phyloP scores from a whole-genome alignment of 2,797 vertebrate species.

The Paedocypris micromegethes region DNA sequence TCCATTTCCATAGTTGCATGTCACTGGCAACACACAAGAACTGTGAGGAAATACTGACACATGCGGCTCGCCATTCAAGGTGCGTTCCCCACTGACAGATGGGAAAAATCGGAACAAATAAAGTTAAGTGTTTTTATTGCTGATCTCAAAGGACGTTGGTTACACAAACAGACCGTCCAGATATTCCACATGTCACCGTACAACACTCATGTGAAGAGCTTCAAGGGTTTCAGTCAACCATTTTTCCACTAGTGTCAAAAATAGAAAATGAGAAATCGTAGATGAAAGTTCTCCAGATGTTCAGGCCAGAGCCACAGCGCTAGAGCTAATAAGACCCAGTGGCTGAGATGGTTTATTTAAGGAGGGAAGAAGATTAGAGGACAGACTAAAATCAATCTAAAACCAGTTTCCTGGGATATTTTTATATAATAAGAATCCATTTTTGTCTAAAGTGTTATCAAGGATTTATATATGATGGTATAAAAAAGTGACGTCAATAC shows the following conservation, averaged over 20 bases:
- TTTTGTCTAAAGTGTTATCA: not conserved
- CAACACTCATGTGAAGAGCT: conserved; percentile 1
- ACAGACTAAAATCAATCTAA: conserved; percentile 17
- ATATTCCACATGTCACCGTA: conserved; percentile 9
- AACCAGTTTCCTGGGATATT: conserved; percentile 7
- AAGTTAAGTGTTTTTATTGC: not conserved
- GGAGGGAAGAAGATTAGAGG: conserved; percentile 25
- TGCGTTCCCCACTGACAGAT: conserved; percentile 4
- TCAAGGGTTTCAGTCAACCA: conserved; percentile 6
- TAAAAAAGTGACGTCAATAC: too few relatives aligned
- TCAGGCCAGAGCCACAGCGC: conserved; percentile 21
- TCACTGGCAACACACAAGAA: conserved; percentile 74
- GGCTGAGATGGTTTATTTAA: conserved; percentile 29
- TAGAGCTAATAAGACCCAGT: conserved; percentile 13
- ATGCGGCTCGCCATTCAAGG: not conserved
- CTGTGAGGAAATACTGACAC: conserved; percentile 40
- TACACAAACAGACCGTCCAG: not conserved
- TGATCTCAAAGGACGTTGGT: not conserved
- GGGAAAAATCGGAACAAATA: not conserved
- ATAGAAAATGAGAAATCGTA: conserved; percentile 27
- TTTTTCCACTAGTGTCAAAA: conserved; percentile 29
- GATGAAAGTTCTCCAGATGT: conserved; percentile 35
- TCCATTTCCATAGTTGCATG: conserved; percentile 98
- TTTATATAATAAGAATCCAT: not conserved
- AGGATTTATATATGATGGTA: too few relatives aligned